A percentile compares a stretch with the other conserved stretches of the same genome.
phyloP scores from a whole-genome alignment of 2,797 vertebrate genomes.

The Gambusia yucatana region DNA sequence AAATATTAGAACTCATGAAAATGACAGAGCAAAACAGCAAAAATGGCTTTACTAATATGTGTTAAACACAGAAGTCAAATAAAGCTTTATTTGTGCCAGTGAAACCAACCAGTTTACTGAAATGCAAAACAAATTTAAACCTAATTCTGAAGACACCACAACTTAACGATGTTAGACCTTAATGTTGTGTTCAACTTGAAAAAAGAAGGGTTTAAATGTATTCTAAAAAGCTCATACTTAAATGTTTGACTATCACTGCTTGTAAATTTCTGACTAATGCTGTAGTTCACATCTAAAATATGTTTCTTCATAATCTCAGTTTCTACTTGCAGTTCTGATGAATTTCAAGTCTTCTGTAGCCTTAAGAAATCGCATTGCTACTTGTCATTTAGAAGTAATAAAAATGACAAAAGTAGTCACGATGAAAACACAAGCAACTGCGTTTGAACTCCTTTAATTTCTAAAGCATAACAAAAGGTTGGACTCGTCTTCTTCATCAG shows the following conservation, averaged over 20 bases:
- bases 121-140: neutral
- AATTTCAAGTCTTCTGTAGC: conserved; percentile 54
- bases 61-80: neutral
- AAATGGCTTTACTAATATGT: neutral
- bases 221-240: neutral
- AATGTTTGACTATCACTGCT: neutral
- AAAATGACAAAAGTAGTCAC: conserved; percentile 27
- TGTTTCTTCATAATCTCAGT: conserved; percentile 21
- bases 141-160: neutral
- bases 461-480: neutral
- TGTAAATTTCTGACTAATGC: conserved; percentile 8
- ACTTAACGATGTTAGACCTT: neutral
- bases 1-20: neutral
- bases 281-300: conserved; percentile 37
- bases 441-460: conserved; percentile 6
- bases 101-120: neutral
- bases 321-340: conserved; percentile 30
- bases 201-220: neutral
- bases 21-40: neutral
- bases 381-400: conserved; percentile 23
- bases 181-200: neutral
- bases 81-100: neutral
- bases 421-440: conserved; percentile 23
- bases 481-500: neutral
- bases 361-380: conserved; percentile 10